Conservation (phyloP, 2,888 invertebrate genomes). For the Machimus rusticus region DNA sequence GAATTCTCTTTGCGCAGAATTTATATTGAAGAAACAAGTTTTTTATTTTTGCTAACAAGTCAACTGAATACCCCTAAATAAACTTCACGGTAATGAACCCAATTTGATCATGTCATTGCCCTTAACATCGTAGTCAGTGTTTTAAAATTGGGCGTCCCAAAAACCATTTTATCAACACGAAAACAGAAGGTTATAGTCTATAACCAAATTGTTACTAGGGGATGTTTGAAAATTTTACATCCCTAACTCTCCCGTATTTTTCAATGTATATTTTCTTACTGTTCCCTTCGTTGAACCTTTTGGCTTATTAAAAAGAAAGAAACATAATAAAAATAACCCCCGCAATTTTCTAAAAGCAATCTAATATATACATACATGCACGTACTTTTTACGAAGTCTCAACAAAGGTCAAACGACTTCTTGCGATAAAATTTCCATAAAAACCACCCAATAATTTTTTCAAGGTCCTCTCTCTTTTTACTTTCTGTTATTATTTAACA, state of each 20-base stretch:
- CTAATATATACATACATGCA: neutral
- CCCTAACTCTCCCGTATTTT: neutral
- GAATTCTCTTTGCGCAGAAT: too few species aligned
- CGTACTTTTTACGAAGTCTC: neutral
- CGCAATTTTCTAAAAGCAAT: neutral
- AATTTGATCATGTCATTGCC: neutral
- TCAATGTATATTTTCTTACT: neutral
- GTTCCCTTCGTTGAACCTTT: neutral
- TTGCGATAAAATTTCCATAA: neutral
- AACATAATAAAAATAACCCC: neutral
- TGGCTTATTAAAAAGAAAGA: neutral
- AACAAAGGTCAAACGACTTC: neutral
- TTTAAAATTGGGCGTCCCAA: neutral
- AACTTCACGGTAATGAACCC: neutral
- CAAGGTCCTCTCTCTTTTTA: neutral
- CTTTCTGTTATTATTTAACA: neutral
- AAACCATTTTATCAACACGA: neutral
- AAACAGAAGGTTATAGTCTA: neutral
- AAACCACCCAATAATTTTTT: neutral
- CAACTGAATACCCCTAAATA: neutral
- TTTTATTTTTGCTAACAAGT: too few species aligned
- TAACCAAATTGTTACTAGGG: neutral
- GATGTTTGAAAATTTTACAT: neutral
- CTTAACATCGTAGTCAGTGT: neutral
- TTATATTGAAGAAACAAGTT: too few species aligned